These are phyloP conservation scores for Pithys albifrons DNA, from an alignment of 2,113 vertebrate genomes.

Conservation along the genomic window DNA sequence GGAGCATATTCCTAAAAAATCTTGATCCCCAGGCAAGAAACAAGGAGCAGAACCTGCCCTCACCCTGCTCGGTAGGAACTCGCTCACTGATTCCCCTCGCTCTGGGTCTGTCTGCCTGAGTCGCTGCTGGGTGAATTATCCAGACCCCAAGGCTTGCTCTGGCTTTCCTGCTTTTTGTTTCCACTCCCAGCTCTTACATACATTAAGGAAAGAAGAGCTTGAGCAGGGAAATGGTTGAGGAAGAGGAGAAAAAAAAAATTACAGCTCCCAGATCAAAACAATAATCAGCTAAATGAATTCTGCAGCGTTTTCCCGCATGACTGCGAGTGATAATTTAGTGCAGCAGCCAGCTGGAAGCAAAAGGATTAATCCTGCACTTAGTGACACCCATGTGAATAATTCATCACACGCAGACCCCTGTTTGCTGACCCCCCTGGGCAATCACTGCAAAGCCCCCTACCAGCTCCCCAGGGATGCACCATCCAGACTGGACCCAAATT, in stretches of 20 bases:
- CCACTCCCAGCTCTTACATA: constrained; percentile 35
- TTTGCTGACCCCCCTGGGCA: constrained; percentile 72
- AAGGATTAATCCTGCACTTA: constrained; percentile 90
- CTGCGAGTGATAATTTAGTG: constrained; percentile 88
- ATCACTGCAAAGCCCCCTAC: constrained; percentile 72
- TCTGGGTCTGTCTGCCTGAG: background rate
- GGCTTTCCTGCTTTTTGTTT: constrained; percentile 47
- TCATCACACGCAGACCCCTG: constrained; percentile 71
- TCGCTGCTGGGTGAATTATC: background rate
- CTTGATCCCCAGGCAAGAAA: background rate
- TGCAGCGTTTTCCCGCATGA: constrained; percentile 86
- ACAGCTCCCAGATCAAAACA: constrained; percentile 76
- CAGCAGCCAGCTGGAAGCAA: constrained; percentile 86
- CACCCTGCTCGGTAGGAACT: background rate
- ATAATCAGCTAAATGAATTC: constrained; percentile 91
- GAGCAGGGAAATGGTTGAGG: background rate
- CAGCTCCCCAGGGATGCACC: background rate
- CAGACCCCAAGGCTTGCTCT: background rate
- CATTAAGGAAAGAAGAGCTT: background rate
- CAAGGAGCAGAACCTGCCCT: background rate
- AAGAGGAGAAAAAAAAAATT: constrained; percentile 17
- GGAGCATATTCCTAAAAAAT: background rate
- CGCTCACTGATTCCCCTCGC: background rate
- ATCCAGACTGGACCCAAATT: background rate
- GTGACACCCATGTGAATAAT: constrained; percentile 86